Conservation (phyloP, 2,888 invertebrate species). For the Julus scandinavius region DNA sequence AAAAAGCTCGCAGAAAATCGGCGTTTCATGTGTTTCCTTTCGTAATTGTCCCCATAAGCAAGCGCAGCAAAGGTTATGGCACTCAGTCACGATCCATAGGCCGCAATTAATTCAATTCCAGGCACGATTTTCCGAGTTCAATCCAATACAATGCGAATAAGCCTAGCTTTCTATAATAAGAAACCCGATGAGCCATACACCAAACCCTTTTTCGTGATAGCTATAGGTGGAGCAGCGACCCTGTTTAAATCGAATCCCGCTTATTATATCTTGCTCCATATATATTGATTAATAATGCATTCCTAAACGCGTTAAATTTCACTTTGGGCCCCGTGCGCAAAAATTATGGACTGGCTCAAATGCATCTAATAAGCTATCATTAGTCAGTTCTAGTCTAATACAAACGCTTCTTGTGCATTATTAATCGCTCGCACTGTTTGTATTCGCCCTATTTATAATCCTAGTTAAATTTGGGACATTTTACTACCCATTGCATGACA, state of each 20-base stretch:
- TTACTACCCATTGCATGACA: background rate
- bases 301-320: constrained; percentile 7
- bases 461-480: background rate
- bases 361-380: constrained; percentile 15
- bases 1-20: constrained; percentile 2
- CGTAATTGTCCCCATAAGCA: background rate
- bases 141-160: background rate
- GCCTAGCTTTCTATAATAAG: background rate
- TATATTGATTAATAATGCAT: background rate
- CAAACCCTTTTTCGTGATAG: background rate
- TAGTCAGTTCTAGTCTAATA: background rate
- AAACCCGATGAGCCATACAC: background rate
- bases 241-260: background rate
- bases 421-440: background rate
- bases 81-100: constrained; percentile 21
- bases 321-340: background rate
- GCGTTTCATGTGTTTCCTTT: background rate
- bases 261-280: background rate
- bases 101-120: constrained; percentile 27
- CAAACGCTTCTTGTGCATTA: background rate
- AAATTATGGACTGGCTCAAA: constrained; percentile 26
- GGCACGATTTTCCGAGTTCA: constrained; percentile 8
- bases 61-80: constrained; percentile 27
- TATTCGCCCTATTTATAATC: background rate
- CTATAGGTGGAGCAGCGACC: background rate